Percentiles rank a stretch among this genome's conserved stretches.
These are phyloP conservation scores for Castor canadensis DNA, from an alignment of 2,113 vertebrate species.

Conservation along the genomic window DNA sequence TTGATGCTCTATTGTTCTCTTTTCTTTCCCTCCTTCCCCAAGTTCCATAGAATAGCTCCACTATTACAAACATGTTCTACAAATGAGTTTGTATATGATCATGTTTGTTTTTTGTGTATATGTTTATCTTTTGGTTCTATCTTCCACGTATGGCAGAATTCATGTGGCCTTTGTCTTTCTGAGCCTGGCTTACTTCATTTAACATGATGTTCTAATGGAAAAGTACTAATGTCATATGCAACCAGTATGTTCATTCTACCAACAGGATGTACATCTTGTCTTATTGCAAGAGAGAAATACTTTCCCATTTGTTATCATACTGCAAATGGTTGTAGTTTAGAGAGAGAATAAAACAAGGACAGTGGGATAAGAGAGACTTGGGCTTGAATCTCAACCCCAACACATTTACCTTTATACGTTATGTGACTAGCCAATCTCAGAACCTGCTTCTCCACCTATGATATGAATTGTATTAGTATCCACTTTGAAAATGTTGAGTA, in stretches of 20 bases:
- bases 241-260: neutral
- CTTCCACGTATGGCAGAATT: too few relatives aligned
- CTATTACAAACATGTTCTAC: too few relatives aligned
- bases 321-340: neutral
- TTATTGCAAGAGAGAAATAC: neutral
- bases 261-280: neutral
- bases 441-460: neutral
- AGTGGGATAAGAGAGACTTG: neutral
- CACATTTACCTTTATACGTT: neutral
- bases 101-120: too few relatives aligned
- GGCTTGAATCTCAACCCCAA: neutral
- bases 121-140: too few relatives aligned
- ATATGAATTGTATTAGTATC: neutral
- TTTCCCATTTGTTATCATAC: neutral
- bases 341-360: neutral
- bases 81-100: too few relatives aligned
- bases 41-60: too few relatives aligned
- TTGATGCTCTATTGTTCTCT: too few relatives aligned
- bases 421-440: neutral
- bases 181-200: too few relatives aligned
- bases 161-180: too few relatives aligned
- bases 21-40: too few relatives aligned
- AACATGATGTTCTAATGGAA: too few relatives aligned
- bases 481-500: neutral
- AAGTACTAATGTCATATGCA: neutral